Evolutionary conservation across 1,140 invertebrate genomes (phyloP).

Genomic region (Babylonia areolata): DNA sequence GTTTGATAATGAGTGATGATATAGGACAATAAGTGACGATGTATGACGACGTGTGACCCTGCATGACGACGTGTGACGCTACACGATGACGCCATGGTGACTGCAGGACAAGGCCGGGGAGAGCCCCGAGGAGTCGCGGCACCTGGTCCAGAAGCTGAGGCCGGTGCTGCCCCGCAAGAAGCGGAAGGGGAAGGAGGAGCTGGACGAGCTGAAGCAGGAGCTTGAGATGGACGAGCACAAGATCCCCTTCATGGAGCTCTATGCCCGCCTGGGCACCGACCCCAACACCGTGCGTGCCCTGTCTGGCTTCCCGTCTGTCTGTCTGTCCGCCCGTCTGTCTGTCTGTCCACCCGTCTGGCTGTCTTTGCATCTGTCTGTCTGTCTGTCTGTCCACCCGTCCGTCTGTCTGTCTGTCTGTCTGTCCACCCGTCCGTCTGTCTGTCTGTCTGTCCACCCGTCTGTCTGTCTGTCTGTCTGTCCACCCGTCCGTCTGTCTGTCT

Average conservation of each 20-base stretch:
- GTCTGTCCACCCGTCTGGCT: background rate
- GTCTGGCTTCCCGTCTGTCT: no score
- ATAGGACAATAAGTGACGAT: no score
- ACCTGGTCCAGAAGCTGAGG: conserved; percentile 23
- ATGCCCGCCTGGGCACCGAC: conserved; percentile 95
- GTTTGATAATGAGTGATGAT: no score
- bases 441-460: background rate
- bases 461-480: no score
- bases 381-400: background rate
- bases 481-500: no score
- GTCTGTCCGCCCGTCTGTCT: background rate
- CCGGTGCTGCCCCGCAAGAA: conserved; percentile 68
- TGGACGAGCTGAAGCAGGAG: conserved; percentile 98
- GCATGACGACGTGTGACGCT: no score
- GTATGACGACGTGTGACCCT: no score
- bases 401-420: background rate
- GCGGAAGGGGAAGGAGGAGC: conserved; percentile 85
- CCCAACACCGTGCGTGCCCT: conserved; percentile 88
- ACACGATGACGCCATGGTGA: no score
- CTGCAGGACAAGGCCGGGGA: background rate
- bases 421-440: background rate
- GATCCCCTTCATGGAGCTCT: conserved; percentile 96
- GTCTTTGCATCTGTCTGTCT: background rate
- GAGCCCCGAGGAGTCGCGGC: background rate
- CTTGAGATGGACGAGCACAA: conserved; percentile 98